Percentiles rank a stretch among this genome's conserved stretches.
Evolutionary conservation across 2,888 invertebrate species (phyloP).

Genomic region (Ennomos erosarius): DNA sequence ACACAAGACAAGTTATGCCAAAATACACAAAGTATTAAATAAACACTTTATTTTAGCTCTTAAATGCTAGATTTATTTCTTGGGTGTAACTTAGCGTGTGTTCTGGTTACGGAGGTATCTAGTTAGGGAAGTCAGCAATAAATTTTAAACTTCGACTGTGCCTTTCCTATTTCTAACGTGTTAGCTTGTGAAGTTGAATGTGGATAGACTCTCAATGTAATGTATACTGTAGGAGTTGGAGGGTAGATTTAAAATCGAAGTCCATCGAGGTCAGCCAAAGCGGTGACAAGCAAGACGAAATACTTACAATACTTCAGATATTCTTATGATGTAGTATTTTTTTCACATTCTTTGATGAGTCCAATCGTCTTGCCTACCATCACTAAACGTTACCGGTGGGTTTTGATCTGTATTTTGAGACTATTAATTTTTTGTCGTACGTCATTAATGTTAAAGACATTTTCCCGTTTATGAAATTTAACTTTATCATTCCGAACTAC

Average conservation of each 20-base stretch:
- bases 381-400: neutral
- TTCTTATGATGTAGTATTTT: neutral
- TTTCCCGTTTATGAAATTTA: constrained; percentile 52
- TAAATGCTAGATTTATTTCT: constrained; percentile 48
- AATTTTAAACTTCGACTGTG: constrained; percentile 85
- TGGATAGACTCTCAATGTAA: constrained; percentile 71
- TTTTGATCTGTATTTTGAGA: constrained; percentile 56
- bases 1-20: constrained; percentile 45
- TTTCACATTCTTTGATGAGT: neutral
- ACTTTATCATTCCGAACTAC: constrained; percentile 62
- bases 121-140: constrained; percentile 84
- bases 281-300: constrained; percentile 1
- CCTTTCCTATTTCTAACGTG: constrained; percentile 85
- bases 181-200: constrained; percentile 78
- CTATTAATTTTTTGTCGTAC: constrained; percentile 60
- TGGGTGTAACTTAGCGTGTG: constrained; percentile 48
- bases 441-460: constrained; percentile 57
- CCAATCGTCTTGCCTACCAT: constrained; percentile 3
- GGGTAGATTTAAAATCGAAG: constrained; percentile 44
- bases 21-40: constrained; percentile 45
- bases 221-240: constrained; percentile 74
- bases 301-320: neutral
- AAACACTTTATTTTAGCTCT: constrained; percentile 44
- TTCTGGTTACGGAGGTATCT: constrained; percentile 60
- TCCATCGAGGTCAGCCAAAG: constrained; percentile 5